phyloP scores from a whole-genome alignment of 2,113 vertebrate species.

The Solenodon paradoxus region DNA sequence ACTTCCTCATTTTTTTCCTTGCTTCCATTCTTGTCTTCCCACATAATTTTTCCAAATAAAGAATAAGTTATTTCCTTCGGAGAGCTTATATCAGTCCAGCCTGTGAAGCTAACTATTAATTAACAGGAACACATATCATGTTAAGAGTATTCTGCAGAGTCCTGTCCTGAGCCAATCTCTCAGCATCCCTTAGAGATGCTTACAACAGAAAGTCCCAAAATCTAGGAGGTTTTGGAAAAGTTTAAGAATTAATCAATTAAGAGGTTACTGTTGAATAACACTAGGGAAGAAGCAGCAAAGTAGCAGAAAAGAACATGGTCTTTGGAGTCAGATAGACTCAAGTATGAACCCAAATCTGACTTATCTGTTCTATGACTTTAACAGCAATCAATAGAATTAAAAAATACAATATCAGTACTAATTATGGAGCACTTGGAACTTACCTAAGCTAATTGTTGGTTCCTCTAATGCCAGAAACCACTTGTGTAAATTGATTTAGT shows the following conservation, averaged over 20 bases:
- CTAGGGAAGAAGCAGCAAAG: background rate
- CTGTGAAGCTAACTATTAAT: background rate
- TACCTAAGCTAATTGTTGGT: background rate
- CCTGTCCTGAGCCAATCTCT: background rate
- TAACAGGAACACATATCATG: background rate
- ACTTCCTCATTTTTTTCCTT: background rate
- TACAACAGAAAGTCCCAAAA: background rate
- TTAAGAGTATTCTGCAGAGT: conserved; percentile 3
- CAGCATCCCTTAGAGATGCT: background rate
- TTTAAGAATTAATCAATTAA: background rate
- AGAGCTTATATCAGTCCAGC: background rate
- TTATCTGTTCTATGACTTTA: background rate
- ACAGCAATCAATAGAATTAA: background rate
- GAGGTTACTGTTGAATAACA: background rate
- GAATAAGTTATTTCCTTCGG: background rate
- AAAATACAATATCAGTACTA: background rate
- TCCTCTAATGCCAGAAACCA: background rate
- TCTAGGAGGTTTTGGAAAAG: background rate
- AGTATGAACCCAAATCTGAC: background rate
- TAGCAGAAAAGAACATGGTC: background rate
- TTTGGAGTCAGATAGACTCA: background rate
- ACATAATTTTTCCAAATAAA: background rate
- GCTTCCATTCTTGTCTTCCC: background rate
- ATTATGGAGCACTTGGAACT: background rate
- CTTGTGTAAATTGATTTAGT: background rate